Base-by-base conservation (phyloP, 2,797 vertebrate species). In the Halcyon smyrnensis region DNA sequence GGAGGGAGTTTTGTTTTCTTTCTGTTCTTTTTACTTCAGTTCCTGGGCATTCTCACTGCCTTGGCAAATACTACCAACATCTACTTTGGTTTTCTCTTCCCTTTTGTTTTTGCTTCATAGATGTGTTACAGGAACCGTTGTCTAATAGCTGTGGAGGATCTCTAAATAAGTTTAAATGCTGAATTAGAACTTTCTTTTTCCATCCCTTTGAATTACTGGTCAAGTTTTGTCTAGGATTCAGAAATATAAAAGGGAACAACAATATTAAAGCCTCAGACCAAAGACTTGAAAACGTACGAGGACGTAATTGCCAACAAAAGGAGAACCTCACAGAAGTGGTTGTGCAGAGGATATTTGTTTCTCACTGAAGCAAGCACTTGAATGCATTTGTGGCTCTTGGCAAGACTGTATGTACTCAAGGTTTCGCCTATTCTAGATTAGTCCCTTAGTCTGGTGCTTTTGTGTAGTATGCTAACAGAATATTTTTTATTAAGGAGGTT, bases 371-470 rank as follows among this genome's bases (percentile, higher is more conserved):
- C 53, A 37, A 95, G 93, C 82, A 15, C 56, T 93, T 96, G 88
- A 95, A 96, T 94, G 67, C 88, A n/a, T 95, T 92, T 95, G 88
- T 92, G 78, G 90, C 84, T 90, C 88, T 97, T 96, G 93, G 95
- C 96, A 95, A 96, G 90, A 73, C 96, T 95, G 68, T 15, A 23
- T 94, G 96, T 95, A 56, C 93, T 96, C 67, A 90, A 83, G 80
- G 93, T 69, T 92, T 93, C 91, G 89, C 77, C 92, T 94, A 10
- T 90, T 88, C 83, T 67, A 53, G 79, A 48, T 37, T 23, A 77
- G 92, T 89, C 48, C 84, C 64, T 70, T 9, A n/a, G 62, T 50
- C 92, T 89, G 64, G 20, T 65, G 68, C 37, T 91, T 76, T 87
- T 68, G 62, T 18, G 3, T 15, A 15, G 57, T 2, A 4, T 28